Percentiles rank a stretch among this genome's conserved stretches.
Evolutionary conservation across 1,140 invertebrate genomes (phyloP).

Genomic region (Drosophila arawakana): DNA sequence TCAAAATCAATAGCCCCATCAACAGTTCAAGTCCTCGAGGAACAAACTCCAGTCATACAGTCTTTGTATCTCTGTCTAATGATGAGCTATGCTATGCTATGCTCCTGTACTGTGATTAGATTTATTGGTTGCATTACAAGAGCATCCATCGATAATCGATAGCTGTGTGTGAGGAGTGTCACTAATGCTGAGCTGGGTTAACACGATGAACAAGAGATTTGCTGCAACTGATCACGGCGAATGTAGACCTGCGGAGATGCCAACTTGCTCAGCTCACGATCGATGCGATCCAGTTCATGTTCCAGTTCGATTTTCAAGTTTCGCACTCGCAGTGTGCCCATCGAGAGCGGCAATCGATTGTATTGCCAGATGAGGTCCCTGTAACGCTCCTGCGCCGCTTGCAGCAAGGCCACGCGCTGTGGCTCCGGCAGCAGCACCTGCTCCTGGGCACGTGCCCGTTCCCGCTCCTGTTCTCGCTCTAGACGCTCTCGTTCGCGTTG

Average conservation of each 20-base stretch:
- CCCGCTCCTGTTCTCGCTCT: background rate
- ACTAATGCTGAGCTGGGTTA: background rate
- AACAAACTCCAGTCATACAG: too few relatives aligned
- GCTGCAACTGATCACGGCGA: slow-evolving; percentile 27
- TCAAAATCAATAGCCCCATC: too few relatives aligned
- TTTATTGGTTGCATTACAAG: background rate
- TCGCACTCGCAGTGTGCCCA: slow-evolving; percentile 62
- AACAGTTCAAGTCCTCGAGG: too few relatives aligned
- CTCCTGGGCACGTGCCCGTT: background rate
- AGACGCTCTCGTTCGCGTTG: background rate
- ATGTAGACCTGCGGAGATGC: slow-evolving; percentile 39
- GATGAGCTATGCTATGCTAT: too few relatives aligned
- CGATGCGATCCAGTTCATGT: slow-evolving; percentile 57
- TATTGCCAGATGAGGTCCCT: slow-evolving; percentile 55
- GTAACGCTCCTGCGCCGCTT: slow-evolving; percentile 33
- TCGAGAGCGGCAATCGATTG: slow-evolving; percentile 61
- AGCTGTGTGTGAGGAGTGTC: background rate
- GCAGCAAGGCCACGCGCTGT: slow-evolving; percentile 34
- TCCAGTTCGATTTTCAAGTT: slow-evolving; percentile 59
- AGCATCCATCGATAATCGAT: background rate
- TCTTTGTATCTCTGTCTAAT: too few relatives aligned
- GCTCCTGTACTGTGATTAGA: too few relatives aligned
- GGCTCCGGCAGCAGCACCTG: slow-evolving; percentile 36
- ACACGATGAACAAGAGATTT: slow-evolving; percentile 38
- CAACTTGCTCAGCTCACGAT: slow-evolving; percentile 48